Evolutionary conservation across 2,888 invertebrate genomes (phyloP).

Genomic region (Biston stratarius): DNA sequence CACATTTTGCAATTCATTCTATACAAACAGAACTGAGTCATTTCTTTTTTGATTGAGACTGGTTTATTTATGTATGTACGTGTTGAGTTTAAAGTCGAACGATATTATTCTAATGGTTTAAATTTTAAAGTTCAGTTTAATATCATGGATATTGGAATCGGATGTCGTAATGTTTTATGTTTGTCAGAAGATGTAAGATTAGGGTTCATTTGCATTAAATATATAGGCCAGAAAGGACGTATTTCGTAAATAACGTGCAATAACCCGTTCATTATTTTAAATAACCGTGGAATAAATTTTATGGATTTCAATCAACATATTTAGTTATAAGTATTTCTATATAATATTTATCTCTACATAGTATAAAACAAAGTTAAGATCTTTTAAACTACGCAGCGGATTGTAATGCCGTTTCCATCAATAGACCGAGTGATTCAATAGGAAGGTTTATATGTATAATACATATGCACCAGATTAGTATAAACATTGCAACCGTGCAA

Average conservation of each 20-base stretch:
- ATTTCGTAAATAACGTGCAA: slow-evolving; percentile 2
- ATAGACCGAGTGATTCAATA: no score
- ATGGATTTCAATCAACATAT: neutral
- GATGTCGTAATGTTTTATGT: slow-evolving; percentile 36
- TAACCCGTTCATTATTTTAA: neutral
- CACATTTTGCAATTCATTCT: no score
- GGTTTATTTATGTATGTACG: slow-evolving; percentile 24
- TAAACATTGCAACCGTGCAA: no score
- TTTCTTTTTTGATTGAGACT: slow-evolving; percentile 17
- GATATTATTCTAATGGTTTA: slow-evolving; percentile 26
- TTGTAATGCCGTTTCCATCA: no score
- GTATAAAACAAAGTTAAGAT: no score
- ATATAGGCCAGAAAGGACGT: slow-evolving; percentile 16
- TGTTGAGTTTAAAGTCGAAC: slow-evolving; percentile 18
- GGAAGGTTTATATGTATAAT: no score
- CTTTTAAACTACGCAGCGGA: no score
- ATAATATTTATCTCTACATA: no score
- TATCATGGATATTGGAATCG: slow-evolving; percentile 30
- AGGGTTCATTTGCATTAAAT: slow-evolving; percentile 22
- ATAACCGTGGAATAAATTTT: neutral
- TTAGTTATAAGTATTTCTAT: neutral
- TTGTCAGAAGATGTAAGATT: slow-evolving; percentile 27
- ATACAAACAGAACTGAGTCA: slow-evolving; percentile 13
- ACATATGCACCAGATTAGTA: no score
- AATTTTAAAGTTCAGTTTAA: slow-evolving; percentile 19